A percentile compares a stretch with the other conserved stretches of the same genome.
These are phyloP conservation scores for Canis aureus DNA, from an alignment of 2,113 vertebrate species.

Conservation along the genomic window DNA sequence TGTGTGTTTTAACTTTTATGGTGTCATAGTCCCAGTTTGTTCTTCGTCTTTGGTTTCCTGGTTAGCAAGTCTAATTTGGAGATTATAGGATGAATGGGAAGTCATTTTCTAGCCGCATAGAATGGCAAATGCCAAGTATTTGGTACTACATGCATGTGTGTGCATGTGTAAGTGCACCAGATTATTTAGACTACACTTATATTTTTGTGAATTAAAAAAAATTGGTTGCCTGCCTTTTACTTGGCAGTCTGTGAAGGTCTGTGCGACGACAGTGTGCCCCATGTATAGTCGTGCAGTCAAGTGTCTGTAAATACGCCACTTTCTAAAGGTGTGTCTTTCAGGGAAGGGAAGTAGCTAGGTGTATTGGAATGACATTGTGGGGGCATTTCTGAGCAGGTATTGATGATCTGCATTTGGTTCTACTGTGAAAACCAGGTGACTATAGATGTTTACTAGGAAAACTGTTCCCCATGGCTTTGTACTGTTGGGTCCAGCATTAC, in stretches of 20 bases:
- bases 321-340: neutral
- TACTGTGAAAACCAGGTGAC: neutral
- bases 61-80: neutral
- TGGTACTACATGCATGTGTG: neutral
- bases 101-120: neutral
- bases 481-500: no score
- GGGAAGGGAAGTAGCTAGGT: neutral
- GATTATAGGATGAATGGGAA: neutral
- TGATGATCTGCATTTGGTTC: neutral
- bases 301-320: fast-evolving
- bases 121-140: neutral
- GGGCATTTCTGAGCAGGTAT: neutral
- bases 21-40: neutral
- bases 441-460: neutral
- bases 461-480: neutral
- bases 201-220: neutral
- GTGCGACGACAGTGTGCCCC: fast-evolving
- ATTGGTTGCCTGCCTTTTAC: neutral
- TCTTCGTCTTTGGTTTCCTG: neutral
- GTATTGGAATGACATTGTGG: neutral
- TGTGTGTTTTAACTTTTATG: neutral
- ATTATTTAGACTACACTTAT: neutral
- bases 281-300: fast-evolving
- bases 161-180: neutral
- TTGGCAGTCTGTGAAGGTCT: neutral